Conservation (phyloP, 2,113 vertebrate species). For the Chlorocebus sabaeus region DNA sequence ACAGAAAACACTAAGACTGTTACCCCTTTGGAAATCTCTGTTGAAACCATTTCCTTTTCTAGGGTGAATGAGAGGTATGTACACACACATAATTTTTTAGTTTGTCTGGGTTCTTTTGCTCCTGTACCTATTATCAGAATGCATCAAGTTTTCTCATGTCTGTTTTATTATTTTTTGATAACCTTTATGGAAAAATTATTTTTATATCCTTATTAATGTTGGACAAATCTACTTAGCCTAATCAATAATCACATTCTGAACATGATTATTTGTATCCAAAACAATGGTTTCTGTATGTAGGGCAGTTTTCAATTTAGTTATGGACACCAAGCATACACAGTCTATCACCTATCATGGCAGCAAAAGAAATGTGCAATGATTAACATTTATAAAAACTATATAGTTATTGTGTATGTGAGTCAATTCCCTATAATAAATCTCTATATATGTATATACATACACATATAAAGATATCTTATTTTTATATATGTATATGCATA, state of each 20-base stretch:
- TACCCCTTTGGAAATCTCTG: slow-evolving; percentile 42
- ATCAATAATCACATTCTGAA: slow-evolving; percentile 35
- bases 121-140: not conserved
- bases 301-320: slow-evolving; percentile 1
- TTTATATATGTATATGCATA: too few species aligned
- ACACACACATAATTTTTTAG: not conserved
- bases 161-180: not conserved
- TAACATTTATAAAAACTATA: not conserved
- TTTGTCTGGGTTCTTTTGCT: not conserved
- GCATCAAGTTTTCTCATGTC: not conserved
- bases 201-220: not conserved
- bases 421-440: not conserved
- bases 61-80: not conserved
- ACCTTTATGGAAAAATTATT: not conserved
- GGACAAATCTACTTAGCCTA: not conserved
- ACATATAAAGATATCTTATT: not conserved
- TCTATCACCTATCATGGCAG: not conserved
- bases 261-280: not conserved
- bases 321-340: not conserved
- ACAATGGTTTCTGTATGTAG: not conserved
- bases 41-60: slow-evolving; percentile 42
- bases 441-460: not conserved
- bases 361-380: not conserved
- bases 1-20: slow-evolving; percentile 56
- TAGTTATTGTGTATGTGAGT: not conserved